A percentile compares a stretch with the other conserved stretches of the same genome.
phyloP scores from a whole-genome alignment of 2,888 invertebrate species.

The Cataglyphis rosenhaueri region DNA sequence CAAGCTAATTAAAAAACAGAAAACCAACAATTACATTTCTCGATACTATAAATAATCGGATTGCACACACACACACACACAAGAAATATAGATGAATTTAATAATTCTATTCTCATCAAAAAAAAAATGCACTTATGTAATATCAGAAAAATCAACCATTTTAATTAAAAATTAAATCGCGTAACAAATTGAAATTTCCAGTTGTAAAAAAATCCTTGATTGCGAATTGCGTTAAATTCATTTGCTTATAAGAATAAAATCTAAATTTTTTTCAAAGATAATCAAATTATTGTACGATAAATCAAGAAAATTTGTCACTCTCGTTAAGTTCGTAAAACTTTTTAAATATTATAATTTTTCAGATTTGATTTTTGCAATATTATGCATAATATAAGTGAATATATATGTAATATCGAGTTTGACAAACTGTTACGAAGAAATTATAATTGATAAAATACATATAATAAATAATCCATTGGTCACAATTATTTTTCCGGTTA shows the following conservation, averaged over 20 bases:
- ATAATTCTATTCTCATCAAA: conserved; percentile 6
- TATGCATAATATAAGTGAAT: background rate
- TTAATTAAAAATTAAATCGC: conserved; percentile 41
- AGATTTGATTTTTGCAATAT: background rate
- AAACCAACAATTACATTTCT: conserved; percentile 21
- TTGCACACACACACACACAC: background rate
- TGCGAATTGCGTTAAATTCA: conserved; percentile 13
- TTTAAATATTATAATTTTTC: conserved; percentile 19
- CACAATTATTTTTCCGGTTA: background rate
- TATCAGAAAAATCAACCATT: conserved; percentile 29
- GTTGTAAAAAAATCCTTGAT: background rate
- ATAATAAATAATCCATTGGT: background rate
- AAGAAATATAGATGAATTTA: conserved; percentile 26
- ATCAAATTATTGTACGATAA: conserved; percentile 43
- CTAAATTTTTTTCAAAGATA: background rate
- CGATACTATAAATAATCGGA: conserved; percentile 44
- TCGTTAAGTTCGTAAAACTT: conserved; percentile 35
- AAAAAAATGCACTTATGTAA: background rate
- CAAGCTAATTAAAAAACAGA: conserved; percentile 35
- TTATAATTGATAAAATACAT: background rate
- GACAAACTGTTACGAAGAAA: background rate
- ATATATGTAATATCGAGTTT: background rate
- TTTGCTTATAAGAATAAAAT: conserved; percentile 15
- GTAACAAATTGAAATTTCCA: conserved; percentile 14
- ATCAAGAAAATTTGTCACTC: conserved; percentile 28